These are phyloP conservation scores for Heliconius charithonia DNA, from an alignment of 2,888 invertebrate genomes.

Conservation along the genomic window DNA sequence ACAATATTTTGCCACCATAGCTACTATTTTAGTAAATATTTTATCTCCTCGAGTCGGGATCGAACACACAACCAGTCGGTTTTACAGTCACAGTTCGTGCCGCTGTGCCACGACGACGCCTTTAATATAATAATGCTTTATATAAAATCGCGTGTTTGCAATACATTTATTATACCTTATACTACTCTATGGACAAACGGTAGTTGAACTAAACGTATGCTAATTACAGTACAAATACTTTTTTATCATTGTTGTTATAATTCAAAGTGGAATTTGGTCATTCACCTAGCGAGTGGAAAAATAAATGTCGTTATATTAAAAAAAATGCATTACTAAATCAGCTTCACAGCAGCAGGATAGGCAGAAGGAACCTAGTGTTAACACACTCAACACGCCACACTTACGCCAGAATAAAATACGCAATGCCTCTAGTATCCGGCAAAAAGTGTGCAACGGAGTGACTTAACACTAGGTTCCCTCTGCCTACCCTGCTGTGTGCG, in stretches of 20 bases:
- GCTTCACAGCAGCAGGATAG: too few species aligned
- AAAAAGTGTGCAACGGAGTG: not conserved
- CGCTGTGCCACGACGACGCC: too few species aligned
- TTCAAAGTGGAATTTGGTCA: not conserved
- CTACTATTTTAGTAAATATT: too few species aligned
- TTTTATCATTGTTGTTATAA: conserved; percentile 11
- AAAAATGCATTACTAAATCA: too few species aligned
- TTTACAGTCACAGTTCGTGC: too few species aligned
- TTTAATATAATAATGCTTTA: conserved; percentile 30
- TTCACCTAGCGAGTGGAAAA: not conserved
- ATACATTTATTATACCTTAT: conserved; percentile 36
- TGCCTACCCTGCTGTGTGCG: not conserved
- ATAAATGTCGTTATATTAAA: too few species aligned
- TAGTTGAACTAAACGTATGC: conserved; percentile 15
- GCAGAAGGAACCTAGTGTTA: too few species aligned
- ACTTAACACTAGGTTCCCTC: not conserved
- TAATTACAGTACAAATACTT: not conserved
- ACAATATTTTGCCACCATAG: not conserved
- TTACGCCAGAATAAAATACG: too few species aligned
- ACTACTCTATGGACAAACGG: conserved; percentile 29
- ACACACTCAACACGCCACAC: too few species aligned
- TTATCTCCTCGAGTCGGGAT: too few species aligned
- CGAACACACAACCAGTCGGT: too few species aligned
- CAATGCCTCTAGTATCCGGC: too few species aligned
- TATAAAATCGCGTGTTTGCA: conserved; percentile 33